Evolutionary conservation across 2,113 vertebrate species (phyloP), one percentile per base, ranked within the genome.

Genomic region (Apaloderma vittatum): DNA sequence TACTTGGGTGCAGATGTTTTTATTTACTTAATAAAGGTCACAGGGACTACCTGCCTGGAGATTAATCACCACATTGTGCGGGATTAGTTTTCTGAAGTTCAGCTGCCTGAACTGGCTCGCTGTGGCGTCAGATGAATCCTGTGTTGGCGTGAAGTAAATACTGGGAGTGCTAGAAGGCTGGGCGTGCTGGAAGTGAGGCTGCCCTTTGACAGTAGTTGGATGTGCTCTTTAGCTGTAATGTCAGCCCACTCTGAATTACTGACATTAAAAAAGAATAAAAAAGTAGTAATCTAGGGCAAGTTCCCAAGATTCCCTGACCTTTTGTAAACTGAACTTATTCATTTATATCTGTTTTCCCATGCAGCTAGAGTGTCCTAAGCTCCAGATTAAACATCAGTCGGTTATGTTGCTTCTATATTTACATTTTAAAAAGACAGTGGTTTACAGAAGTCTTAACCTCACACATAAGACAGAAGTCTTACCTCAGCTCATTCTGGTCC

Each of bases 121-220:
- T 43, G 5, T 0, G 2, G 34, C 19, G 34, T 68, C 13, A 29
- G 17, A 30, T 32, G 24, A 17, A 20, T 54, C 9, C 30, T 48
- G 17, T 16, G 20, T 3, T 55, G 43, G 58, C 36, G 21, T 23
- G 58, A 83, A 52, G 40, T 30, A 52, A 37, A 26, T 11, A 8
- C 15, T 21, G 24, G 34, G 32, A 66, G 15, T 0, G 0, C 11
- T 40, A 40, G 40, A 2, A 17, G 26, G 7, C 29, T 59, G 70
- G 40, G 32, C 0, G 0, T 40, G 16, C 30, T n/a, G 6, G 57
- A 46, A 71, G 57, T 16, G 40, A 40, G 34, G 24, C 40, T 93
- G 36, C 21, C 27, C 30, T 88, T 55, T 84, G 59, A n/a, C 6
- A 23, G 29, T 34, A 48, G 13, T 37, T 85, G 48, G 17, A 52